A percentile compares a stretch with the other conserved stretches of the same genome.
Conservation (phyloP, 2,113 vertebrate species). For the Herpetotheres cachinnans region DNA sequence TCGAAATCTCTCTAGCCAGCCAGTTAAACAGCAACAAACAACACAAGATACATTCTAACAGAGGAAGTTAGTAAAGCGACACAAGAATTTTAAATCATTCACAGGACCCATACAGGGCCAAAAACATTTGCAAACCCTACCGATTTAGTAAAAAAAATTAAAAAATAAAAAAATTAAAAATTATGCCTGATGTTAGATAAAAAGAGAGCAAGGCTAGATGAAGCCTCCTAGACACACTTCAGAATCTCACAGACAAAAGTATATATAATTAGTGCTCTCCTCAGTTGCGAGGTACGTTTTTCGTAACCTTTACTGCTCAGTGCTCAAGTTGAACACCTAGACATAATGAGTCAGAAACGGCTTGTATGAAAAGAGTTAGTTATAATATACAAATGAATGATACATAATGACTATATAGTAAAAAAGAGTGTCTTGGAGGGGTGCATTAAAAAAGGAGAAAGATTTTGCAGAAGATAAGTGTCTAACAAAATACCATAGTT, state of each 20-base stretch:
- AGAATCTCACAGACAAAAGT: neutral
- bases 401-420: neutral
- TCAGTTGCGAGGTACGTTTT: neutral
- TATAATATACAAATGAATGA: neutral
- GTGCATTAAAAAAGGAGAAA: neutral
- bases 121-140: neutral
- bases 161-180: no score
- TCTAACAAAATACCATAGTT: neutral
- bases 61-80: neutral
- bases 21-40: neutral
- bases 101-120: neutral
- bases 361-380: neutral
- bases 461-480: neutral
- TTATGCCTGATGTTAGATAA: neutral
- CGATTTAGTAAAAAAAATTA: neutral
- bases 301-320: neutral
- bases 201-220: neutral
- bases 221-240: neutral
- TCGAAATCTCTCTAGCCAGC: neutral
- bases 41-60: neutral
- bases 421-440: neutral
- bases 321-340: neutral
- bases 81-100: neutral
- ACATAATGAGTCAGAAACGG: neutral
- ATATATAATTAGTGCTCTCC: neutral